A percentile compares a stretch with the other conserved stretches of the same genome.
These are phyloP conservation scores for Drosophila kepulauana DNA, from an alignment of 1,140 invertebrate genomes.

Conservation along the genomic window DNA sequence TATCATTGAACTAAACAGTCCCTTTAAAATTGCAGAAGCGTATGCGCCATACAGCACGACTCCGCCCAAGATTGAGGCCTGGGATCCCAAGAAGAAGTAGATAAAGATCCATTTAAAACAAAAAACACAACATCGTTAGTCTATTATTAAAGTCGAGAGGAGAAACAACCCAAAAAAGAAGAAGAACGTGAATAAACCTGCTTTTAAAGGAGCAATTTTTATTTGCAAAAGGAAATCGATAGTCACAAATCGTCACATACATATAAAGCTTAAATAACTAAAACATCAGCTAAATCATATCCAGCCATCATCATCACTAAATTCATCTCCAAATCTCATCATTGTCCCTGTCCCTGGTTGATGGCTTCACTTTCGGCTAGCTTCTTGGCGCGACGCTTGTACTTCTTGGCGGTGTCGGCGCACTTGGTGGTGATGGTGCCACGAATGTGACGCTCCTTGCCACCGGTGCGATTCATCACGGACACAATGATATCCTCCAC, in stretches of 20 bases:
- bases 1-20: neutral
- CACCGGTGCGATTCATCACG: conserved; percentile 69
- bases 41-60: conserved; percentile 97
- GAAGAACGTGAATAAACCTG: conserved; percentile 58
- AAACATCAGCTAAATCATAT: conserved; percentile 43
- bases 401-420: conserved; percentile 87
- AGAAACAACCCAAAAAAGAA: neutral
- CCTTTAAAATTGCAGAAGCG: conserved; percentile 81
- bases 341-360: too few relatives aligned
- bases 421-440: conserved; percentile 87
- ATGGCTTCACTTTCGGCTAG: conserved; percentile 4
- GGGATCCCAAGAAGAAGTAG: conserved; percentile 88
- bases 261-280: neutral
- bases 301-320: conserved; percentile 1
- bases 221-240: conserved; percentile 5
- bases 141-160: conserved; percentile 48
- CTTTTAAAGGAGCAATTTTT: conserved; percentile 22
- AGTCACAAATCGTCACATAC: neutral
- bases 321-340: too few relatives aligned
- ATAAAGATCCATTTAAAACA: conserved; percentile 24
- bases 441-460: conserved; percentile 71
- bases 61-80: conserved; percentile 92
- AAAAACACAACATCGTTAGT: conserved; percentile 36
- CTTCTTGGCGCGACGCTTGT: conserved; percentile 64
- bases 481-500: conserved; percentile 82